phyloP scores from a whole-genome alignment of 2,797 vertebrate species.

The Bradypodion pumilum region DNA sequence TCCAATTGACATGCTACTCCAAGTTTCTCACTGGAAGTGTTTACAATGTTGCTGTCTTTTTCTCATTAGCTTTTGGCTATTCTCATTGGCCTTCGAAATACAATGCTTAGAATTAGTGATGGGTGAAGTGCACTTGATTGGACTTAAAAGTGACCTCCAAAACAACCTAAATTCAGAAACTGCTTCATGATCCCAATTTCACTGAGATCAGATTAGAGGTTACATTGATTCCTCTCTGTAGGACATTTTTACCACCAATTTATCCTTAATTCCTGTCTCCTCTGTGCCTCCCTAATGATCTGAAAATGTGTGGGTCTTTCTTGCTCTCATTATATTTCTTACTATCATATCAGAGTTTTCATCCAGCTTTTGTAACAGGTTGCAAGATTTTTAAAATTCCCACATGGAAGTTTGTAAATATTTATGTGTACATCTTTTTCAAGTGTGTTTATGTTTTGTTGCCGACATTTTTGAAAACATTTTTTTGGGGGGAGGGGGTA shows the following conservation, averaged over 20 bases:
- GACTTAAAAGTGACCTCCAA: not conserved
- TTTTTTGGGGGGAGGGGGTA: too few relatives aligned
- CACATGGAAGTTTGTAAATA: too few relatives aligned
- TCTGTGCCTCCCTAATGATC: not conserved
- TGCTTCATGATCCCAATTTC: not conserved
- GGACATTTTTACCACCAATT: not conserved
- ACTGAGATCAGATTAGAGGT: not conserved
- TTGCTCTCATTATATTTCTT: too few relatives aligned
- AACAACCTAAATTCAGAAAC: not conserved
- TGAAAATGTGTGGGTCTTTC: too few relatives aligned
- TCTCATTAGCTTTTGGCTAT: not conserved
- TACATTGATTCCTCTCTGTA: not conserved
- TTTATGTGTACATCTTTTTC: too few relatives aligned
- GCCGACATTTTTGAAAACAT: too few relatives aligned
- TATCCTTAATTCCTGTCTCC: not conserved
- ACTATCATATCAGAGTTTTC: too few relatives aligned
- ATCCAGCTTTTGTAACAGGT: too few relatives aligned
- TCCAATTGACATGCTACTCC: not conserved
- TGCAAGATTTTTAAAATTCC: too few relatives aligned
- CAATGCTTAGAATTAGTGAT: not conserved
- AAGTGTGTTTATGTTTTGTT: too few relatives aligned
- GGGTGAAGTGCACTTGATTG: not conserved
- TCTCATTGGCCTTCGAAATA: not conserved
- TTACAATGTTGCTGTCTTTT: not conserved
- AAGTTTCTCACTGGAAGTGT: not conserved